Evolutionary conservation across 2,113 vertebrate species (phyloP).

Genomic region (Scytalopus superciliaris): DNA sequence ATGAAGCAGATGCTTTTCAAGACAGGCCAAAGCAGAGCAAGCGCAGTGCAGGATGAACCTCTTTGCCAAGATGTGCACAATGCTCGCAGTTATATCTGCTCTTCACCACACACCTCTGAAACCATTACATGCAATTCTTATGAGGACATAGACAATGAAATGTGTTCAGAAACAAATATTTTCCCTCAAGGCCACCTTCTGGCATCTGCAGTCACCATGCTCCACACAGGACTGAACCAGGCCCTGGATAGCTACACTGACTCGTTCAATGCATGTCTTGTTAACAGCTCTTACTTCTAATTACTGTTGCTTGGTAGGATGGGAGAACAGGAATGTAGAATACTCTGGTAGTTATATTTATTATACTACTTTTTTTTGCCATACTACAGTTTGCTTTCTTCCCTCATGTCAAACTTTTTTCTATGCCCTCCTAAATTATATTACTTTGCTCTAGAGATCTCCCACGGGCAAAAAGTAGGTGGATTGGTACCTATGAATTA

Average conservation of each 20-base stretch:
- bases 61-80: background rate
- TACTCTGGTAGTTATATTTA: background rate
- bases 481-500: conserved; percentile 27
- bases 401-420: background rate
- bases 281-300: conserved; percentile 10
- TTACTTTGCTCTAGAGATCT: conserved; percentile 14
- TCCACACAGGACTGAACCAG: background rate
- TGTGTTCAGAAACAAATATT: background rate
- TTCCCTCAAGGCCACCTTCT: background rate
- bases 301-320: background rate
- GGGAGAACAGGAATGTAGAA: background rate
- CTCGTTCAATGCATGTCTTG: background rate
- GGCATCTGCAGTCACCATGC: background rate
- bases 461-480: conserved; percentile 17
- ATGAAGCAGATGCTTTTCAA: background rate
- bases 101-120: background rate
- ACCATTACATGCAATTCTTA: background rate
- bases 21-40: background rate
- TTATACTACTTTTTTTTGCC: background rate
- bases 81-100: background rate
- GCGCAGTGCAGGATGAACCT: background rate
- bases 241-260: background rate
- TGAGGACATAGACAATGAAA: background rate
- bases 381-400: background rate
- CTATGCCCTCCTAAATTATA: background rate